Conservation (phyloP, 2,888 invertebrate species). For the Callyntrura sp. region DNA sequence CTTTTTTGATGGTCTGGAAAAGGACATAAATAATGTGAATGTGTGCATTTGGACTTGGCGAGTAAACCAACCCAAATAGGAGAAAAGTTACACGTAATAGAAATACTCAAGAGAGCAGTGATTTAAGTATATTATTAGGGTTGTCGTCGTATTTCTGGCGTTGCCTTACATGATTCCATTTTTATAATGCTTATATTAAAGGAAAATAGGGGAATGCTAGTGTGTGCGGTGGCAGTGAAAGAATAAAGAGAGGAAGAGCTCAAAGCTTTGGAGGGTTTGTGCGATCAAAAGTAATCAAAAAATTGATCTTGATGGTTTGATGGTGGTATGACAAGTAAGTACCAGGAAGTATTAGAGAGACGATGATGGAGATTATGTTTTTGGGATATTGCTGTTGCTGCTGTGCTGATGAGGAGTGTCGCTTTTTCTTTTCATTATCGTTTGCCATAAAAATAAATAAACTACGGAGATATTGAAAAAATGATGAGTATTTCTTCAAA, state of each 20-base stretch:
- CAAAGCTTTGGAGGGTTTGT: constrained; percentile 69
- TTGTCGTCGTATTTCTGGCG: constrained; percentile 51
- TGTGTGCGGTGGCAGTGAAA: constrained; percentile 47
- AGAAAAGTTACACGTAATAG: constrained; percentile 56
- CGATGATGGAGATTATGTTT: constrained; percentile 77
- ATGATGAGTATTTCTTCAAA: constrained; percentile 14
- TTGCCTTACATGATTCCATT: constrained; percentile 70
- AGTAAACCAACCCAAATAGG: constrained; percentile 41
- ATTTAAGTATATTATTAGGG: constrained; percentile 78
- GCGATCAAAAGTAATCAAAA: constrained; percentile 79
- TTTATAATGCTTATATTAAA: constrained; percentile 69
- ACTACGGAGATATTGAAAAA: neutral
- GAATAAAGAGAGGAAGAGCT: constrained; percentile 55
- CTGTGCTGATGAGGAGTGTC: constrained; percentile 41
- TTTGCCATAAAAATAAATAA: neutral
- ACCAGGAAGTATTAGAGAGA: constrained; percentile 69
- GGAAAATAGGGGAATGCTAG: constrained; percentile 55
- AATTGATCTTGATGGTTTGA: constrained; percentile 79
- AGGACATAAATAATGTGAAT: constrained; percentile 58
- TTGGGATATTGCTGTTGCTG: constrained; percentile 52
- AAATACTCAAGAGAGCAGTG: constrained; percentile 64
- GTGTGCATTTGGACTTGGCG: constrained; percentile 17
- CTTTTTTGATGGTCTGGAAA: constrained; percentile 51
- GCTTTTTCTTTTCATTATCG: neutral
- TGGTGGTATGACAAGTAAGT: constrained; percentile 58